phyloP scores from a whole-genome alignment of 1,140 invertebrate species.

The Ruditapes philippinarum region DNA sequence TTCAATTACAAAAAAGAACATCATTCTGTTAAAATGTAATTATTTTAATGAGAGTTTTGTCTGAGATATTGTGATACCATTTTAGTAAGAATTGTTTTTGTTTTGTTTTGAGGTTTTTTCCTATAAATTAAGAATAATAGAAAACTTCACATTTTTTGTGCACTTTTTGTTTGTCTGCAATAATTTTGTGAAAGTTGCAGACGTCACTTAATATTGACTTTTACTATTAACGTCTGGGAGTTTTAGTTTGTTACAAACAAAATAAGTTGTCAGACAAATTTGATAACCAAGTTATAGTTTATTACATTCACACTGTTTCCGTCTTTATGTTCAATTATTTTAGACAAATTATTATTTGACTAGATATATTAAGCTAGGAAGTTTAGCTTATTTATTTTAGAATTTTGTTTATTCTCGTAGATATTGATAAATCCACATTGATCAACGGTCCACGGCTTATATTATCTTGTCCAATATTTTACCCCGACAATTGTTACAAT shows the following conservation, averaged over 20 bases:
- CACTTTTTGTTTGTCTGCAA: too few species aligned
- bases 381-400: not conserved
- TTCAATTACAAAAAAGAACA: too few species aligned
- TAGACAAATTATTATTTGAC: constrained; percentile 24
- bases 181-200: not conserved
- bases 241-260: not conserved
- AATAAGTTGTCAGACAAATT: too few species aligned
- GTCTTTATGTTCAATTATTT: constrained; percentile 1
- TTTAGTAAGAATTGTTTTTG: too few species aligned
- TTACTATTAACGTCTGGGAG: not conserved
- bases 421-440: not conserved
- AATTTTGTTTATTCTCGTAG: not conserved
- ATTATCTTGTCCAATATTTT: not conserved
- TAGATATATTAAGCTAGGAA: not conserved
- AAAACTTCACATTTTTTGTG: too few species aligned
- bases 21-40: too few species aligned
- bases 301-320: not conserved
- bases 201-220: not conserved
- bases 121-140: too few species aligned
- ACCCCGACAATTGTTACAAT: not conserved
- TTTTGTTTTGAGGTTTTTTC: too few species aligned
- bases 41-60: too few species aligned
- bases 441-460: not conserved
- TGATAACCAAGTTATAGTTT: not conserved
- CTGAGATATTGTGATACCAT: too few species aligned